These are phyloP conservation scores for Tachyglossus aculeatus DNA, from an alignment of 2,797 vertebrate species.

Conservation along the genomic window DNA sequence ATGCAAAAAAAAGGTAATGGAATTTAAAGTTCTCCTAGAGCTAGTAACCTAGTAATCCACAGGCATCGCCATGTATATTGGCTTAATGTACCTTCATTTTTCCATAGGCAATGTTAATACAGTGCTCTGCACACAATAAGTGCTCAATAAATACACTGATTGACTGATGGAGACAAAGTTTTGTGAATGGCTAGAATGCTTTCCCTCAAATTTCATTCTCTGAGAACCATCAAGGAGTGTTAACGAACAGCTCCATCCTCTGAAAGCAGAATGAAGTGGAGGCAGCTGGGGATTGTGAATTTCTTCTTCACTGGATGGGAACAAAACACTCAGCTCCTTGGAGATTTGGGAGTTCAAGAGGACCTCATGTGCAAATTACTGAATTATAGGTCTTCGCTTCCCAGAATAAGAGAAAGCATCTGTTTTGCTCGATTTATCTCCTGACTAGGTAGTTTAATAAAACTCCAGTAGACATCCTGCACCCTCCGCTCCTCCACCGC, in stretches of 20 bases:
- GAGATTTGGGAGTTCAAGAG: slow-evolving; percentile 12
- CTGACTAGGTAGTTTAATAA: slow-evolving; percentile 20
- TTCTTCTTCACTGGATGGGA: slow-evolving; percentile 7
- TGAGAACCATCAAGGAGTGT: not conserved
- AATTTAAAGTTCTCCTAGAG: too few relatives aligned
- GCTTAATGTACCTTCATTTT: not conserved
- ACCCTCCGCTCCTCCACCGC: too few relatives aligned
- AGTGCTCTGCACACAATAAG: not conserved
- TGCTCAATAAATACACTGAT: not conserved
- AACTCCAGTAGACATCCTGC: too few relatives aligned
- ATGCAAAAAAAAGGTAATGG: too few relatives aligned
- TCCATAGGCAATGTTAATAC: not conserved
- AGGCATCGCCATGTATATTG: too few relatives aligned
- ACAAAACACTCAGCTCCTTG: not conserved
- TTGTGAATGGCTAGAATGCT: not conserved
- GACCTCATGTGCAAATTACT: not conserved
- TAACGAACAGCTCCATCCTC: not conserved
- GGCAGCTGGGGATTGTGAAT: too few relatives aligned
- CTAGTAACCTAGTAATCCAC: too few relatives aligned
- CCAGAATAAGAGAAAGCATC: slow-evolving; percentile 6
- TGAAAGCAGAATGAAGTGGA: too few relatives aligned
- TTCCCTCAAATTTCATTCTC: not conserved
- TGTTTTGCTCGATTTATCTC: slow-evolving; percentile 17
- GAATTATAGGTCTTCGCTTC: not conserved
- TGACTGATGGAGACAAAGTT: not conserved